Evolutionary conservation across 2,113 vertebrate genomes (phyloP).

Genomic region (Kryptolebias marmoratus): DNA sequence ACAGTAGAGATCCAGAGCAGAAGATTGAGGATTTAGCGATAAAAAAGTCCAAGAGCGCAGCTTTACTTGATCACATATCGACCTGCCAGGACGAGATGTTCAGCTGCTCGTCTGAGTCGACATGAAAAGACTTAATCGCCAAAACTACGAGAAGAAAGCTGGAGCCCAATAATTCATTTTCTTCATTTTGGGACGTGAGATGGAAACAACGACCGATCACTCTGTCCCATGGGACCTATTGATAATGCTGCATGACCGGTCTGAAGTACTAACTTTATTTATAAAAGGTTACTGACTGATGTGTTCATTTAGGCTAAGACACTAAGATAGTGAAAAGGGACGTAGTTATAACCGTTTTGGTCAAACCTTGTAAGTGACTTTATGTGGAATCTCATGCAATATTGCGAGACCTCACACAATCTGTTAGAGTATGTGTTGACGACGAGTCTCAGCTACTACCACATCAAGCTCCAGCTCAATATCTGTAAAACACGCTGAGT

Average conservation of each 20-base stretch:
- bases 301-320: too few relatives aligned
- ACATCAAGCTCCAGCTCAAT: too few relatives aligned
- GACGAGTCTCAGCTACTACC: too few relatives aligned
- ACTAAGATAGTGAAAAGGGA: too few relatives aligned
- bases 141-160: too few relatives aligned
- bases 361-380: too few relatives aligned
- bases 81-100: constrained; percentile 37
- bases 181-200: not conserved
- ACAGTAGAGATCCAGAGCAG: constrained; percentile 37
- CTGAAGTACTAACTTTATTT: not conserved
- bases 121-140: constrained; percentile 31
- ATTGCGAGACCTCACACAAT: too few relatives aligned
- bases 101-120: constrained; percentile 31
- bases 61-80: constrained; percentile 33
- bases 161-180: not conserved
- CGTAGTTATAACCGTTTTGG: too few relatives aligned
- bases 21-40: constrained; percentile 23
- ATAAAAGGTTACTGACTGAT: not conserved
- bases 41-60: constrained; percentile 18
- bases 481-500: too few relatives aligned
- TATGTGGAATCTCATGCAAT: too few relatives aligned
- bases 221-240: too few relatives aligned
- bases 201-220: not conserved
- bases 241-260: not conserved
- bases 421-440: too few relatives aligned